A percentile compares a stretch with the other conserved stretches of the same genome.
Evolutionary conservation across 2,888 invertebrate species (phyloP).

Genomic region (Reticulitermes lucifugus): DNA sequence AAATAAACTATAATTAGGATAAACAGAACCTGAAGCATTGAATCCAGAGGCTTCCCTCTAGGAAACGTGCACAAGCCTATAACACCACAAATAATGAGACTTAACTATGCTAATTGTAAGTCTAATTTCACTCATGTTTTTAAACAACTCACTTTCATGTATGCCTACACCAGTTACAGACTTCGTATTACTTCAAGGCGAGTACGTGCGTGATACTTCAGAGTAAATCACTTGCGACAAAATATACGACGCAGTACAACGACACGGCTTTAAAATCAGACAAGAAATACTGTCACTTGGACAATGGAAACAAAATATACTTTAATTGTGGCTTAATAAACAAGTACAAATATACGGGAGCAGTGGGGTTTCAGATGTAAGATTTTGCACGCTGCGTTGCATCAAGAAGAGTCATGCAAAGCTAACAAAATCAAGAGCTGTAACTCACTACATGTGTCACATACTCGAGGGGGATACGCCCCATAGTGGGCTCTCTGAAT

Average conservation of each 20-base stretch:
- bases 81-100: too few relatives aligned
- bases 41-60: background rate
- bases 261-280: background rate
- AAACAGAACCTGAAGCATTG: too few relatives aligned
- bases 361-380: conserved; percentile 1
- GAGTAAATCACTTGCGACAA: conserved; percentile 7
- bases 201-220: background rate
- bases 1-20: too few relatives aligned
- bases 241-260: background rate
- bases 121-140: background rate
- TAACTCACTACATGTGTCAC: background rate
- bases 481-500: background rate
- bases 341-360: background rate
- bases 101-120: too few relatives aligned
- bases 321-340: conserved; percentile 11
- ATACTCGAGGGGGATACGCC: background rate
- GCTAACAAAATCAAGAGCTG: background rate
- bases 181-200: background rate
- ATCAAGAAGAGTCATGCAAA: background rate
- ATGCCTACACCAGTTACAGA: background rate
- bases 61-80: background rate
- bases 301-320: conserved; percentile 1
- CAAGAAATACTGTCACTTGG: conserved; percentile 2
- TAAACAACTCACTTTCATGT: background rate
- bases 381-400: background rate